Conservation (phyloP, 2,888 invertebrate species). For the Cheilosia variabilis region DNA sequence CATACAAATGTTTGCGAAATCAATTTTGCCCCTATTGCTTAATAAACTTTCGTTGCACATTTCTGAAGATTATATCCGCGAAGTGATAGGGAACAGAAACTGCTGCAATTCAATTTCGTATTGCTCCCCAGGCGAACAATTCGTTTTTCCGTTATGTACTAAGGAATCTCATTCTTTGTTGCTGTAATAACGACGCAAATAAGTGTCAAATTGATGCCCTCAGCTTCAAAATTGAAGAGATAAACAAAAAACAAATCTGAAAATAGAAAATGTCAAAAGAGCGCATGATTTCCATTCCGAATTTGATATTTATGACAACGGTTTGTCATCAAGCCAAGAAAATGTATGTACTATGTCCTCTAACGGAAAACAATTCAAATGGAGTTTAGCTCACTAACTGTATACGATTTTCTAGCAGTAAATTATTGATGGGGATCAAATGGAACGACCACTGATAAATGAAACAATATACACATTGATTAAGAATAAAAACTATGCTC, state of each 20-base stretch:
- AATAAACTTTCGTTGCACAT: no score
- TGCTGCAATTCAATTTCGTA: no score
- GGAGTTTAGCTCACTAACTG: neutral
- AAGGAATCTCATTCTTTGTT: no score
- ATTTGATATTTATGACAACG: neutral
- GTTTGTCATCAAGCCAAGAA: neutral
- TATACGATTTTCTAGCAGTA: neutral
- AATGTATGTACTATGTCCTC: neutral
- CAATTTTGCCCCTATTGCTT: no score
- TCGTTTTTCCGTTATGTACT: no score
- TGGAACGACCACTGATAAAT: constrained; percentile 11
- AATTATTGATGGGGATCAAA: constrained; percentile 18
- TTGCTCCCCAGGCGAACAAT: no score
- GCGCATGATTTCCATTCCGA: neutral
- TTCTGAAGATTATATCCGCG: no score
- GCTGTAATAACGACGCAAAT: neutral
- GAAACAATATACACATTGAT: constrained; percentile 16
- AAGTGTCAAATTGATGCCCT: constrained; percentile 9
- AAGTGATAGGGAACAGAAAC: no score
- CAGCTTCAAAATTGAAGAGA: constrained; percentile 1
- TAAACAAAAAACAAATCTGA: neutral
- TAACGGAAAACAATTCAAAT: constrained; percentile 6
- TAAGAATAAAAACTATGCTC: neutral
- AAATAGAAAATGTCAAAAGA: constrained; percentile 3
- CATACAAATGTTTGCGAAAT: no score